Evolutionary conservation across 2,113 vertebrate species (phyloP).

Genomic region (Pycnonotus jocosus): DNA sequence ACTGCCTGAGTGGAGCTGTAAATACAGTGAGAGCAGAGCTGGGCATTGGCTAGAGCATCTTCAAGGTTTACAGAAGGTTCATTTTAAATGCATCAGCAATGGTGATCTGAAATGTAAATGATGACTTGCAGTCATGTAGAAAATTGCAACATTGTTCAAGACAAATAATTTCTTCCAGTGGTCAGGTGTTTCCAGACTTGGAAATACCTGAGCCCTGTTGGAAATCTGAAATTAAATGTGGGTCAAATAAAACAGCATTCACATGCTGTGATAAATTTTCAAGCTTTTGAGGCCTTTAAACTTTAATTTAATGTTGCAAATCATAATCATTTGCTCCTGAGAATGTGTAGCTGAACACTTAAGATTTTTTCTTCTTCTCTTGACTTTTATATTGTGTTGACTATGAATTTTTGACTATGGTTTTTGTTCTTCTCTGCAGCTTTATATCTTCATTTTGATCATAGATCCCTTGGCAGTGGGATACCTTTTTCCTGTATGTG

Average conservation of each 20-base stretch:
- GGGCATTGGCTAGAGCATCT: not conserved
- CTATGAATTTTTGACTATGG: not conserved
- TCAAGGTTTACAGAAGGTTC: not conserved
- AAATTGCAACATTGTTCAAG: not conserved
- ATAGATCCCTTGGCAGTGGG: not conserved
- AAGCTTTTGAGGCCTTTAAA: not conserved
- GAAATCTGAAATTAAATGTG: not conserved
- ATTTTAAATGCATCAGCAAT: not conserved
- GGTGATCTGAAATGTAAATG: not conserved
- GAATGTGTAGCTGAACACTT: not conserved
- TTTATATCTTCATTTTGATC: not conserved
- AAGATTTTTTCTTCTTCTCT: not conserved
- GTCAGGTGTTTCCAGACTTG: not conserved
- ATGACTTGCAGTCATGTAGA: not conserved
- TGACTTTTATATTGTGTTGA: not conserved
- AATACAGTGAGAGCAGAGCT: not conserved
- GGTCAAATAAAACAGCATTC: not conserved
- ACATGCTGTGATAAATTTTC: not conserved
- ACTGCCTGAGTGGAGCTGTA: not conserved
- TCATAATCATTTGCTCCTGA: not conserved
- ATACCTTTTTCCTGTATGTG: not conserved
- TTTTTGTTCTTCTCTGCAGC: not conserved
- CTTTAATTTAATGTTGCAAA: not conserved
- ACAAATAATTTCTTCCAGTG: not conserved
- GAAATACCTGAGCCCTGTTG: not conserved